Evolutionary conservation across 2,113 vertebrate genomes (phyloP).

Genomic region (Dissostichus mawsoni): DNA sequence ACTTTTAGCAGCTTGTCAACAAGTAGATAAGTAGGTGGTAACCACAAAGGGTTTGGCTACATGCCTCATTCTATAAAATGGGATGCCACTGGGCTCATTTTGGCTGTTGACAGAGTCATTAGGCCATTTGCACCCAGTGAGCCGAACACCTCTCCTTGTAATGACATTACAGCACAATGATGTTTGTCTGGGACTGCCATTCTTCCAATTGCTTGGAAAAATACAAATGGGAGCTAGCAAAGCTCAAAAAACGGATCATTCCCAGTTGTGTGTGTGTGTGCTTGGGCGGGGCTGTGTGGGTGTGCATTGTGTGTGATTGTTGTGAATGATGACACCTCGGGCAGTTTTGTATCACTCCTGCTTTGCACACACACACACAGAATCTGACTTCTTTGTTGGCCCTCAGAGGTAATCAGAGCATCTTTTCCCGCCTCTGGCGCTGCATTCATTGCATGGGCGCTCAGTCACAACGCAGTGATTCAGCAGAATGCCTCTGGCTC

Average conservation of each 20-base stretch:
- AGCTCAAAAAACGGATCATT: neutral
- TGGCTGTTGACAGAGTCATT: slow-evolving; percentile 53
- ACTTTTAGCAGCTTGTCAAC: slow-evolving; percentile 65
- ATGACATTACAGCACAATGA: slow-evolving; percentile 38
- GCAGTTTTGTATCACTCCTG: slow-evolving; percentile 55
- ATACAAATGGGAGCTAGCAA: slow-evolving; percentile 12
- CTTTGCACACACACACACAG: slow-evolving; percentile 29
- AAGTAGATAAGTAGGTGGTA: slow-evolving; percentile 70
- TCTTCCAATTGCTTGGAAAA: slow-evolving; percentile 33
- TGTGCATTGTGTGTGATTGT: slow-evolving; percentile 56
- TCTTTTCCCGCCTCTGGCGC: slow-evolving; percentile 65
- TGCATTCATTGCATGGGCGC: slow-evolving; percentile 66
- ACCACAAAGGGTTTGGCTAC: slow-evolving; percentile 64
- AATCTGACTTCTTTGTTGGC: slow-evolving; percentile 60
- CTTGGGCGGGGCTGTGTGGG: slow-evolving; percentile 54
- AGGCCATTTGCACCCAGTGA: slow-evolving; percentile 30
- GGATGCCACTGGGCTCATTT: slow-evolving; percentile 37
- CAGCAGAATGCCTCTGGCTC: slow-evolving; percentile 80
- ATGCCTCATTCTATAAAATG: slow-evolving; percentile 48
- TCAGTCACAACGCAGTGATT: slow-evolving; percentile 81
- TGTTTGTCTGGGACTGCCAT: slow-evolving; percentile 16
- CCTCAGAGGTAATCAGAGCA: slow-evolving; percentile 68
- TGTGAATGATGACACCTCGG: slow-evolving; percentile 66
- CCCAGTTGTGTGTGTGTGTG: neutral
- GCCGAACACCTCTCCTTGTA: slow-evolving; percentile 26